Evolutionary conservation across 2,888 invertebrate genomes (phyloP), one percentile per base, ranked within the genome.

Genomic region (Synergus japonicus): DNA sequence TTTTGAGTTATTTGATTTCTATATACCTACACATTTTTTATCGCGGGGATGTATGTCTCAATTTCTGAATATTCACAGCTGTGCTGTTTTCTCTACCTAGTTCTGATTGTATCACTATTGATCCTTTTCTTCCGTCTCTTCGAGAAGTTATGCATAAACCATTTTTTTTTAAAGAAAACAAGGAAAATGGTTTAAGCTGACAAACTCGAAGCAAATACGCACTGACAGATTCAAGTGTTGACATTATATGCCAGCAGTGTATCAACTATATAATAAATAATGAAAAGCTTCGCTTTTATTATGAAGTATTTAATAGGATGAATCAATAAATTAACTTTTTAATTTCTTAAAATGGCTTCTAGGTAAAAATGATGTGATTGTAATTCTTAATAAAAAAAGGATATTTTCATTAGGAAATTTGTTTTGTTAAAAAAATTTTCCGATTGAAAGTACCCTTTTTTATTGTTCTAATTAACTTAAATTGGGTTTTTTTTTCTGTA

Each of bases 231-330:
- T 37, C 43, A 22, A 60, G 76, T 63, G 60, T 76, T 60, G 49
- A 43, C 13, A 69, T 79, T 76, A 54, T 81, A 80, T 79, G 81
- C 78, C 77, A 79, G 76, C 79, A 79, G 79, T 79, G 78, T 83
- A 85, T 81, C 82, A 83, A 84, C 84, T 86, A 85, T 87, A 85
- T 85, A 85, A 83, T 86, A 85, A 85, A 82, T 82, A 83, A 83
- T 84, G 82, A 86, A 84, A 90, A 88, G 86, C 90, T 89, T 90
- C 89, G 89, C 90, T 89, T 88, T 88, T 90, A 90, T 89, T 90
- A 87, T 86, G 86, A 90, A 91, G 89, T 90, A 90, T 90, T 89
- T 83, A 85, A 84, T n/a, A 73, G 49, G 49, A 37, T 37, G 49
- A 49, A 73, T 73, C 9, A 49, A 54, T 1, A 73, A 49, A 22